Evolutionary conservation across 2,888 invertebrate genomes (phyloP).

Genomic region (Dendrolimus pini): DNA sequence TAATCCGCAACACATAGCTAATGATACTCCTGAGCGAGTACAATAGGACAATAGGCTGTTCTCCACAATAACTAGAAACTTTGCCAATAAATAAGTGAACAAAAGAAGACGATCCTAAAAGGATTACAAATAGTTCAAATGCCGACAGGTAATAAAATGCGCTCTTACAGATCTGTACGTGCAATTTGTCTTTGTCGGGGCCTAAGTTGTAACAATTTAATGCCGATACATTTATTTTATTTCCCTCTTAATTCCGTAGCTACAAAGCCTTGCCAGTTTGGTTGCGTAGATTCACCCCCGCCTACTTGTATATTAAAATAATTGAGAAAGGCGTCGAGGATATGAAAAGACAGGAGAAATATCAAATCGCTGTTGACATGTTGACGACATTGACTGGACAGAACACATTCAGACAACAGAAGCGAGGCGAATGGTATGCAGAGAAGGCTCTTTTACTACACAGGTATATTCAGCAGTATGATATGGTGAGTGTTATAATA

Average conservation of each 20-base stretch:
- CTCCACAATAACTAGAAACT: no score
- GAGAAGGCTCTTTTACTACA: constrained; percentile 79
- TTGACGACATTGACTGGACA: constrained; percentile 71
- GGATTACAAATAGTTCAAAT: no score
- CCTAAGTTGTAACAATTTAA: no score
- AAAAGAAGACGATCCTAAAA: no score
- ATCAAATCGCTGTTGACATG: constrained; percentile 63
- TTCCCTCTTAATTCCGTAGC: constrained; percentile 20
- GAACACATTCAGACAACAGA: constrained; percentile 54
- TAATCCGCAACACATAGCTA: no score
- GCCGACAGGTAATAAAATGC: no score
- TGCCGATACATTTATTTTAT: no score
- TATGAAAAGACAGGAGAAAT: constrained; percentile 45
- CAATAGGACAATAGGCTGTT: no score
- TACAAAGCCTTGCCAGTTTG: constrained; percentile 60
- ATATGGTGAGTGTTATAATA: constrained; percentile 33
- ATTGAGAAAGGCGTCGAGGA: constrained; percentile 51
- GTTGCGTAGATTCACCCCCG: constrained; percentile 77
- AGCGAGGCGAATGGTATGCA: constrained; percentile 73
- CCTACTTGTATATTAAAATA: constrained; percentile 54
- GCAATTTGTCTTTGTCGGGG: no score
- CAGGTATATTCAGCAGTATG: constrained; percentile 30
- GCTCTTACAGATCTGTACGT: no score
- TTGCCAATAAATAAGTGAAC: no score
- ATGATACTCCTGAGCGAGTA: no score